phyloP scores from a whole-genome alignment of 2,113 vertebrate species.

The Oryzias celebensis region DNA sequence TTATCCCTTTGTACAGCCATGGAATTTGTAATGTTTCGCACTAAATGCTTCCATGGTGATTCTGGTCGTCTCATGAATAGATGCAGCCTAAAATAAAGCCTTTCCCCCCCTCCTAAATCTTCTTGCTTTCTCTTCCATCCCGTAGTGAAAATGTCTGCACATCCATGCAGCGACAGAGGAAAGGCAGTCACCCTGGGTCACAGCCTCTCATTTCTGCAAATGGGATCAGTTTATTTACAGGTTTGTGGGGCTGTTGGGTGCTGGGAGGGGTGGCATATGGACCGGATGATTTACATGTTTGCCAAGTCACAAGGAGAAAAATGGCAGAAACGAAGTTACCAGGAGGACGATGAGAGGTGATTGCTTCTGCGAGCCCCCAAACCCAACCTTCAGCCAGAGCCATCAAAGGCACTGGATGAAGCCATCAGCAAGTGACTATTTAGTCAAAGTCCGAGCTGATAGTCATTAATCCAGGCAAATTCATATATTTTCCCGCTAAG shows the following conservation, averaged over 20 bases:
- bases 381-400: not conserved
- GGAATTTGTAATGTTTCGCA: slow-evolving; percentile 38
- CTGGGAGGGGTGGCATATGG: slow-evolving; percentile 44
- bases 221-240: slow-evolving; percentile 63
- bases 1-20: slow-evolving; percentile 39
- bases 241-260: slow-evolving; percentile 41
- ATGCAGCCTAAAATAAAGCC: slow-evolving; percentile 43
- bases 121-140: slow-evolving; percentile 11
- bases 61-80: slow-evolving; percentile 46
- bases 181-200: slow-evolving; percentile 69
- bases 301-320: slow-evolving; percentile 55
- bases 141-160: slow-evolving; percentile 52
- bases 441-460: slow-evolving; percentile 12
- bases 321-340: slow-evolving; percentile 45
- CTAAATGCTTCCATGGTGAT: slow-evolving; percentile 46
- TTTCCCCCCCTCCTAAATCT: slow-evolving; percentile 2
- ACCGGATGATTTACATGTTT: slow-evolving; percentile 74
- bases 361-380: slow-evolving; percentile 36
- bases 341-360: slow-evolving; percentile 56
- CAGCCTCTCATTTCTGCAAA: slow-evolving; percentile 66
- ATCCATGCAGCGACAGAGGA: slow-evolving; percentile 58
- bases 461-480: slow-evolving; percentile 16
- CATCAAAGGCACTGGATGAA: slow-evolving; percentile 34
- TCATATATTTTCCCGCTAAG: not conserved
- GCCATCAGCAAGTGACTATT: slow-evolving; percentile 30